Evolutionary conservation across 2,888 invertebrate species (phyloP).

Genomic region (Nephrotoma flavescens): DNA sequence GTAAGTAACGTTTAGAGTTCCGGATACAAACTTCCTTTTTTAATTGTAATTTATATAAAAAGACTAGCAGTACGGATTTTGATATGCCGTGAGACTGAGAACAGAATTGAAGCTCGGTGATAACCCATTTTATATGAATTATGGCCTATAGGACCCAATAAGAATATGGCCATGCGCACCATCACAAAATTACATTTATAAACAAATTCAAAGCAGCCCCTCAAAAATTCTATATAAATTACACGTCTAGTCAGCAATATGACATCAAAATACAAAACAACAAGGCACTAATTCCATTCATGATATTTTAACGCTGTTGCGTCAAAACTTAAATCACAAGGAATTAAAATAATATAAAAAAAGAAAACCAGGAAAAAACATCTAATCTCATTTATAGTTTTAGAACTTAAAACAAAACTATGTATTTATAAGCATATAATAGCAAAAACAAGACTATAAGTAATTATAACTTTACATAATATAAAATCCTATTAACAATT

Average conservation of each 20-base stretch:
- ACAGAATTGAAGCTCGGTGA: no score
- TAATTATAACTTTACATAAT: neutral
- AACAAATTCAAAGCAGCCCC: neutral
- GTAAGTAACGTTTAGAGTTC: neutral
- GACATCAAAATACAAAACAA: neutral
- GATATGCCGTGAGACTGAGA: neutral
- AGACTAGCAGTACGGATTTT: neutral
- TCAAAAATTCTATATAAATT: neutral
- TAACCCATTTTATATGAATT: no score
- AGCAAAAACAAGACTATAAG: neutral
- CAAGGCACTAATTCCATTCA: neutral
- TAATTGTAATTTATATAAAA: neutral
- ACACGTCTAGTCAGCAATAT: neutral
- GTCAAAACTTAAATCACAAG: neutral
- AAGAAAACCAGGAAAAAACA: neutral
- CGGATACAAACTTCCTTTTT: neutral
- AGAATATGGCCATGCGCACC: neutral
- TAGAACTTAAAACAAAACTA: neutral
- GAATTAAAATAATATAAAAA: neutral
- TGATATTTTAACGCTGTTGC: neutral
- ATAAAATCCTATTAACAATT: neutral
- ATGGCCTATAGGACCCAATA: neutral
- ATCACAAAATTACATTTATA: neutral
- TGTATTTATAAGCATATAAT: neutral
- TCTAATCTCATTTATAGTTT: neutral